Evolutionary conservation across 2,797 vertebrate species (phyloP).

Genomic region (Melanotaenia nigrans): DNA sequence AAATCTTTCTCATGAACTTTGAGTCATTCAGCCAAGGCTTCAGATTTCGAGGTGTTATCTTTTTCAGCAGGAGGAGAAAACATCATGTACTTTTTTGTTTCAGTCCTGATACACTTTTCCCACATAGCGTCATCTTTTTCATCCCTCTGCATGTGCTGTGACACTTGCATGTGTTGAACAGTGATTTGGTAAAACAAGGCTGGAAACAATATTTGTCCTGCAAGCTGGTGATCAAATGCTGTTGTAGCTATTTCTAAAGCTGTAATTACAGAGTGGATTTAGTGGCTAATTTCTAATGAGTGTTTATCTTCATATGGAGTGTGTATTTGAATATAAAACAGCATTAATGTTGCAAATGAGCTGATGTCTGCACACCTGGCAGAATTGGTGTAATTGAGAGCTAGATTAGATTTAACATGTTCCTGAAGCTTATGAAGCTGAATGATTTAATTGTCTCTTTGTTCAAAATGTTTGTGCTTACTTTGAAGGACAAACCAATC

Average conservation of each 20-base stretch:
- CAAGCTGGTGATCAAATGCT: conserved; percentile 24
- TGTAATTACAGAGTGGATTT: conserved; percentile 55
- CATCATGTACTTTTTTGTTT: conserved; percentile 18
- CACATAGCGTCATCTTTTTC: conserved; percentile 11
- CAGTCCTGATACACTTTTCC: neutral
- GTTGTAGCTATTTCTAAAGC: conserved; percentile 31
- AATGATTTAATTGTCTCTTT: conserved; percentile 26
- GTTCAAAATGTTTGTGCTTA: conserved; percentile 32
- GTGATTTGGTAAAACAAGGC: conserved; percentile 27
- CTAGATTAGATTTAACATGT: conserved; percentile 35
- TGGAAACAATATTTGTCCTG: conserved; percentile 15
- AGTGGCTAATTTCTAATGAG: conserved; percentile 47
- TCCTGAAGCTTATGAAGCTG: conserved; percentile 18
- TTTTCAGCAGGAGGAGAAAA: neutral
- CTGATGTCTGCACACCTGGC: conserved; percentile 32
- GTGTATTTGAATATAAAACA: conserved; percentile 48
- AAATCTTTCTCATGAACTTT: conserved; percentile 31
- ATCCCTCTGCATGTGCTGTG: neutral
- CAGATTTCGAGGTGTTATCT: conserved; percentile 20
- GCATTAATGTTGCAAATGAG: conserved; percentile 32
- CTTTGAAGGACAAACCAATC: conserved; percentile 30
- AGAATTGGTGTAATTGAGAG: conserved; percentile 45
- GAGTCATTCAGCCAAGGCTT: conserved; percentile 10
- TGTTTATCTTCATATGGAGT: conserved; percentile 35
- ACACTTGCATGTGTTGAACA: conserved; percentile 6